These are phyloP conservation scores for Polyergus mexicanus DNA, from an alignment of 1,140 invertebrate genomes.

Conservation along the genomic window DNA sequence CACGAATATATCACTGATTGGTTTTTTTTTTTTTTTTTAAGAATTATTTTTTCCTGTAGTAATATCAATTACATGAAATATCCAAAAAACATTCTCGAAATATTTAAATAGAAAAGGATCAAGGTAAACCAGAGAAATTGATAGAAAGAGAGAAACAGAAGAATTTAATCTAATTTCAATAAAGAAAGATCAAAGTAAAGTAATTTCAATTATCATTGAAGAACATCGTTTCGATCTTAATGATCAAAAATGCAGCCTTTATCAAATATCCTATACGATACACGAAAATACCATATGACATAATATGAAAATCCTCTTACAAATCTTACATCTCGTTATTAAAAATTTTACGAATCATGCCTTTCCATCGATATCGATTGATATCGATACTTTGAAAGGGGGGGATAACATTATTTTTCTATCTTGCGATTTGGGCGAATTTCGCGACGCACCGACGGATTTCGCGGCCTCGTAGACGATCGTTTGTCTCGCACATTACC, in stretches of 20 bases:
- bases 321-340: background rate
- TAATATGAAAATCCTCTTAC: background rate
- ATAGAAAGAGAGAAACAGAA: background rate
- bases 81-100: background rate
- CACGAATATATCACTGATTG: background rate
- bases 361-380: background rate
- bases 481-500: constrained; percentile 84
- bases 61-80: background rate
- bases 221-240: background rate
- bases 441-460: constrained; percentile 55
- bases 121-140: background rate
- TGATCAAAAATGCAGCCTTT: background rate
- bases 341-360: background rate
- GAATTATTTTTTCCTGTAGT: background rate
- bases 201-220: background rate
- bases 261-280: background rate
- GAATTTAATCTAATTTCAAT: background rate
- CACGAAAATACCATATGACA: background rate
- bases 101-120: background rate
- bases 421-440: constrained; percentile 44
- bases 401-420: constrained; percentile 18
- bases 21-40: background rate
- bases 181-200: background rate
- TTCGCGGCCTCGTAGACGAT: constrained; percentile 80
- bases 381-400: background rate